phyloP scores from a whole-genome alignment of 2,113 vertebrate species.

The Bothrops jararaca region DNA sequence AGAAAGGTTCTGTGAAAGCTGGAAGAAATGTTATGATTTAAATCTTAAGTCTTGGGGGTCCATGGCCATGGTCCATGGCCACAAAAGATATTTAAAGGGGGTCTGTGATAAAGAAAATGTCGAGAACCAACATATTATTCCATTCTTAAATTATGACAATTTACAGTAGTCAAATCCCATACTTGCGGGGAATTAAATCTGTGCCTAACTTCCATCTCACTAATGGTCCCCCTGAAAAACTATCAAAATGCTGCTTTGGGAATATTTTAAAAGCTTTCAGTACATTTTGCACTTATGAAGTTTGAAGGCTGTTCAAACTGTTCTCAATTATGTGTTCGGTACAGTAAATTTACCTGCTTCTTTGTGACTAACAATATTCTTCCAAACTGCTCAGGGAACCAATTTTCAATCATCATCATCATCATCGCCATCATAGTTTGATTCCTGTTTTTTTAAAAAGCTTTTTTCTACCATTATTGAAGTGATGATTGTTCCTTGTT shows the following conservation, averaged over 20 bases:
- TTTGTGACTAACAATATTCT: slow-evolving; percentile 43
- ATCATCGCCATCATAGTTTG: neutral
- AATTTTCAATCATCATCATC: neutral
- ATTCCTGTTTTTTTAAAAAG: neutral
- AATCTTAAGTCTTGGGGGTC: neutral
- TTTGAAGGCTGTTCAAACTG: slow-evolving; percentile 53
- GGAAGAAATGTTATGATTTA: neutral
- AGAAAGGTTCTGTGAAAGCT: neutral
- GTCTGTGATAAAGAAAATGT: neutral
- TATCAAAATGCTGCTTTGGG: slow-evolving; percentile 28
- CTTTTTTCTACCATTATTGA: slow-evolving; percentile 33
- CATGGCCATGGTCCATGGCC: neutral
- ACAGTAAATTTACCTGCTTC: slow-evolving; percentile 48
- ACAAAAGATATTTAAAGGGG: neutral
- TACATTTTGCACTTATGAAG: slow-evolving; percentile 46
- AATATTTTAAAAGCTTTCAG: slow-evolving; percentile 51
- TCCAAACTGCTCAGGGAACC: slow-evolving; percentile 52
- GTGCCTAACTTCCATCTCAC: slow-evolving; percentile 26
- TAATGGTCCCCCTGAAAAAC: slow-evolving; percentile 38
- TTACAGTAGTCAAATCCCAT: slow-evolving; percentile 35
- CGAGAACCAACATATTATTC: neutral
- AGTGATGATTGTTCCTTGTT: slow-evolving; percentile 16
- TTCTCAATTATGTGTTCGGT: slow-evolving; percentile 51
- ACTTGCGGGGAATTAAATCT: neutral
- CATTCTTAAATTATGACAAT: slow-evolving; percentile 10